Percentiles rank a stretch among this genome's conserved stretches.
Evolutionary conservation across 1,140 invertebrate genomes (phyloP).

Genomic region (Neelides sp.): DNA sequence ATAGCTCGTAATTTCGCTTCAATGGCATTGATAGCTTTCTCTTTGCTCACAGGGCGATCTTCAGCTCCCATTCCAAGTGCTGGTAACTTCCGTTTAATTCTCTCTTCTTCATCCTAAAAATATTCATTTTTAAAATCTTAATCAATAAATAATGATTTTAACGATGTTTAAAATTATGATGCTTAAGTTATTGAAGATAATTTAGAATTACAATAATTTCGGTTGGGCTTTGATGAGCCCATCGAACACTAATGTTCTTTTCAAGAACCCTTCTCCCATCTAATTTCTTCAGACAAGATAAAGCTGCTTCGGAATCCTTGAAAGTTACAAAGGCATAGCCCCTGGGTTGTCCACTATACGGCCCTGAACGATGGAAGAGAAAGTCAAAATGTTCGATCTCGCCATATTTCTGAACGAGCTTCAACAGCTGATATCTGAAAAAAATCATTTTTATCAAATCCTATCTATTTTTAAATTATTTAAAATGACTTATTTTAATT

Average conservation of each 20-base stretch:
- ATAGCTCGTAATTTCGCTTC: constrained; percentile 36
- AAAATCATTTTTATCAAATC: background rate
- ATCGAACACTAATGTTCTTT: constrained; percentile 32
- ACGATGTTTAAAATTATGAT: background rate
- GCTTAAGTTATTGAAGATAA: no score
- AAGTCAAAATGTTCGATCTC: constrained; percentile 42
- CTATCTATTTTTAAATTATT: background rate
- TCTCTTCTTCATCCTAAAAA: constrained; percentile 30
- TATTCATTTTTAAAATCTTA: constrained; percentile 5
- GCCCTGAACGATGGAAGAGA: constrained; percentile 42
- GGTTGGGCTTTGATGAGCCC: constrained; percentile 27
- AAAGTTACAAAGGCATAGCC: constrained; percentile 46
- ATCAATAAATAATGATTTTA: background rate
- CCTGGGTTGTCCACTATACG: constrained; percentile 40
- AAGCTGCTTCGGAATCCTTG: constrained; percentile 33
- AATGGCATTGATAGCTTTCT: constrained; percentile 34
- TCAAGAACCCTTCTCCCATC: constrained; percentile 37
- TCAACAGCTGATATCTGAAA: constrained; percentile 39
- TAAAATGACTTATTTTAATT: constrained; percentile 28
- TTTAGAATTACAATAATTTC: no score
- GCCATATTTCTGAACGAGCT: constrained; percentile 43
- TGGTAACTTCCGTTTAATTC: constrained; percentile 25
- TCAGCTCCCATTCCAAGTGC: constrained; percentile 21
- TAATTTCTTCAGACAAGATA: constrained; percentile 32
- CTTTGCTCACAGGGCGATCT: constrained; percentile 20